Percentiles rank a stretch among this genome's conserved stretches.
Evolutionary conservation across 2,797 vertebrate species (phyloP).

Genomic region (Coranthus polyacanthus): DNA sequence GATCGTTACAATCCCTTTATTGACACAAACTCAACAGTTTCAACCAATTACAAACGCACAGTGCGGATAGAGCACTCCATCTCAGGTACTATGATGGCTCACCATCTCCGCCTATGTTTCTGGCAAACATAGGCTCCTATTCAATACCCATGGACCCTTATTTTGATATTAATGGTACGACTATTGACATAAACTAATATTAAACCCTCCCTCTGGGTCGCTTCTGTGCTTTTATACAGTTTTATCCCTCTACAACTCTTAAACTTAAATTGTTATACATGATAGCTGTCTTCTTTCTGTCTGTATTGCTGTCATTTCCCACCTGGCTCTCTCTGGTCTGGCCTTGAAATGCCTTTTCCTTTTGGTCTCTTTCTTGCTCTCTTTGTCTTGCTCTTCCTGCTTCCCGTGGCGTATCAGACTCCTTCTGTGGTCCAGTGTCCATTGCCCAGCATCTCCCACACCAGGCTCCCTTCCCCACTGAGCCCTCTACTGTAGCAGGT

Average conservation of each 20-base stretch:
- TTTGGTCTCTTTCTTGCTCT: constrained; percentile 69
- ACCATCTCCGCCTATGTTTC: constrained; percentile 82
- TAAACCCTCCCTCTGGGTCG: constrained; percentile 32
- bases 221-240: constrained; percentile 28
- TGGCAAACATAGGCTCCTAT: constrained; percentile 84
- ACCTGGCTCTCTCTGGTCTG: constrained; percentile 56
- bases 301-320: constrained; percentile 61
- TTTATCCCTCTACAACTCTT: constrained; percentile 15
- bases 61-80: constrained; percentile 89
- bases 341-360: constrained; percentile 64
- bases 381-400: constrained; percentile 76
- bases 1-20: constrained; percentile 93
- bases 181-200: constrained; percentile 38
- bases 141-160: constrained; percentile 52
- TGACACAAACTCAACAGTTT: constrained; percentile 90
- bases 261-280: constrained; percentile 6
- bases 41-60: constrained; percentile 91
- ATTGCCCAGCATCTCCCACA: constrained; percentile 89
- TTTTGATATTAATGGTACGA: constrained; percentile 43
- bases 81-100: constrained; percentile 91
- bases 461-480: constrained; percentile 90
- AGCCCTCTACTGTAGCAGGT: constrained; percentile 93
- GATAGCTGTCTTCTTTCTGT: constrained; percentile 50
- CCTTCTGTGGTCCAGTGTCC: constrained; percentile 91
- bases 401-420: constrained; percentile 89